Base-by-base conservation (phyloP, 2,888 invertebrate species). In the Ecliptopera silaceata region DNA sequence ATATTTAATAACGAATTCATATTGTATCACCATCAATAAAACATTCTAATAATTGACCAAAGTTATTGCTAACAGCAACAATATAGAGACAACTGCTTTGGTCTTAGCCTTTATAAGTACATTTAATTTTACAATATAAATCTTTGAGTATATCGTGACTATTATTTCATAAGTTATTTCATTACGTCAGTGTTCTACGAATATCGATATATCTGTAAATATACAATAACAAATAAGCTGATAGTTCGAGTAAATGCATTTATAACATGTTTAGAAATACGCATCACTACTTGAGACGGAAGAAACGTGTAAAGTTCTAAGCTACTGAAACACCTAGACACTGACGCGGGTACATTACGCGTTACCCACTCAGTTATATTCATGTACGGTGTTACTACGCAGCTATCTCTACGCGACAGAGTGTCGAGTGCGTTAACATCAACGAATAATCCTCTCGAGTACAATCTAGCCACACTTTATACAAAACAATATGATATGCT, bases 11-110 rank as follows among this genome's bases (percentile, higher is more conserved):
- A 83, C 78, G 80, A 79, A 78, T 82, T 71, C 71, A 80, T 80
- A 76, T 66, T 77, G 76, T 82, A 82, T 82, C 77, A 82, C 78
- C 79, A 74, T 77, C 71, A 82, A 80, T 84, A 80, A 83, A 88
- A 84, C 82, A 71, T 80, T 81, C 87, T 90, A 89, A 83, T 91
- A 91, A 91, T 91, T 90, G 90, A 91, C 91, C 88, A 89, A 90
- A 90, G 82, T 71, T 88, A 85, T 88, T 86, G 88, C 88, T 84
- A 87, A 79, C 77, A 82, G 85, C 88, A 86, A 88, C 79, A 80
- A 79, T 81, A 81, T 74, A 80, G 78, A 78, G 77, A 84, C 75
- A 81, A 84, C 77, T 74, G 80, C 87, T 88, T 87, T 86, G 88
- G 88, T 86, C 87, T 84, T 77, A 86, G 78, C 79, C 80, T 75